Evolutionary conservation across 2,113 vertebrate species (phyloP), one percentile per base, ranked within the genome.

Genomic region (Serinus canaria): DNA sequence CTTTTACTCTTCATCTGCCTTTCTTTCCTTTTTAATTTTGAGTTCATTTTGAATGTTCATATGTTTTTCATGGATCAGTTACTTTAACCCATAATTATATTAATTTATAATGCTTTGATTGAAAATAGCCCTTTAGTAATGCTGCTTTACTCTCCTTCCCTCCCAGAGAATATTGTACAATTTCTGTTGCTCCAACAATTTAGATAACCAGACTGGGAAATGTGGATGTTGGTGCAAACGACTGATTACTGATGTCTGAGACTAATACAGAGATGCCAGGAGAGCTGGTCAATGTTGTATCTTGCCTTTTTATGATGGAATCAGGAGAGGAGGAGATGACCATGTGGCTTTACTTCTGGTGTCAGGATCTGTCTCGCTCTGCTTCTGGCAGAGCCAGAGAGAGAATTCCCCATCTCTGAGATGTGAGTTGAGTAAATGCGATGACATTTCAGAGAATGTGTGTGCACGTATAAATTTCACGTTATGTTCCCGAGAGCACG

Each of bases 381-480:
- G 60, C 22, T 78, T 15, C 63, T 89, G 94, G 82, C 88, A 94
- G 76, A 92, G 64, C 69, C 64, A 41, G 72, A 56, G 77, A 82
- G 67, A 88, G 75, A 94, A 88, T 95, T 93, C 91, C 58, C 47
- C 1, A 0, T 89, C 83, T 85, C 90, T 75, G 90, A 90, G 88
- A 43, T 46, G 83, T 33, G 82, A 89, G 91, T 78, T 60, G 80
- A 58, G 88, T 95, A 83, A 89, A 86, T 77, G 66, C 0, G 6
- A 39, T 95, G 95, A 96, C 90, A 85, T 95, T 92, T 95, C n/a
- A 67, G 76, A 52, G 93, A 78, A 74, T 21, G 33, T 7, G 41
- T 33, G 31, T 66, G 63, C 33, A 43, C 24, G 3, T 90, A 33
- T 83, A 59, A 62, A 69, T 75, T 88, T 63, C 0, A 3, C 6